Evolutionary conservation across 2,888 invertebrate species (phyloP).

Genomic region (Lasioglossum vierecki): DNA sequence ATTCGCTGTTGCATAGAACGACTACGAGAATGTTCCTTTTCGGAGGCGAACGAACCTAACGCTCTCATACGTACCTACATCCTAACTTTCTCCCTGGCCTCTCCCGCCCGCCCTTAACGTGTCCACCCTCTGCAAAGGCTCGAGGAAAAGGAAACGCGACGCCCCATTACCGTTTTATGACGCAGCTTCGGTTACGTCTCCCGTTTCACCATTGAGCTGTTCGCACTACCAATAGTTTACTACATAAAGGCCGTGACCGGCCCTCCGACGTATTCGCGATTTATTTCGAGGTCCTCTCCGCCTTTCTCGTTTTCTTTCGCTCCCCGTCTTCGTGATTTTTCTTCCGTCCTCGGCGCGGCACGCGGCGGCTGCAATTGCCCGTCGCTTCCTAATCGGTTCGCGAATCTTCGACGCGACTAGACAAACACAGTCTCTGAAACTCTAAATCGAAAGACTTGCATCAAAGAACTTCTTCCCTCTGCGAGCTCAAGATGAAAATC

Average conservation of each 20-base stretch:
- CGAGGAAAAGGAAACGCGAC: slow-evolving; percentile 82
- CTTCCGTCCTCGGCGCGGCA: background rate
- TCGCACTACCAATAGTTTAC: slow-evolving; percentile 82
- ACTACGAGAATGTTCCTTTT: background rate
- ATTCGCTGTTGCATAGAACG: background rate
- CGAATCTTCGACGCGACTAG: background rate
- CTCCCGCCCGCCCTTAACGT: slow-evolving; percentile 62
- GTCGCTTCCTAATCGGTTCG: background rate
- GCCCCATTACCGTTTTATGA: slow-evolving; percentile 84
- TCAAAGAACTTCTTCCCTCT: no score
- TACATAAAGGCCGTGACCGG: slow-evolving; percentile 77
- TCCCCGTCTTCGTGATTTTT: background rate
- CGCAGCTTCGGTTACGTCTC: slow-evolving; percentile 83
- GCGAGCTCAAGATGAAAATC: no score
- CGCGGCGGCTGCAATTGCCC: background rate
- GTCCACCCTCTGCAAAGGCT: slow-evolving; percentile 61
- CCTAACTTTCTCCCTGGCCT: slow-evolving; percentile 50
- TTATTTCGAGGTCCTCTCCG: slow-evolving; percentile 66
- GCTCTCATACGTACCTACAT: background rate
- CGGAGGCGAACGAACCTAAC: slow-evolving; percentile 14
- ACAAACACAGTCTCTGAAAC: no score
- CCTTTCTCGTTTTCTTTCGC: background rate
- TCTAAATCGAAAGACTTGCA: no score
- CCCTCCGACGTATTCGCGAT: slow-evolving; percentile 70
- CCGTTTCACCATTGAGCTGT: slow-evolving; percentile 83